These are phyloP conservation scores for Rhagologus leucostigma DNA, from an alignment of 2,113 vertebrate genomes.

Conservation along the genomic window DNA sequence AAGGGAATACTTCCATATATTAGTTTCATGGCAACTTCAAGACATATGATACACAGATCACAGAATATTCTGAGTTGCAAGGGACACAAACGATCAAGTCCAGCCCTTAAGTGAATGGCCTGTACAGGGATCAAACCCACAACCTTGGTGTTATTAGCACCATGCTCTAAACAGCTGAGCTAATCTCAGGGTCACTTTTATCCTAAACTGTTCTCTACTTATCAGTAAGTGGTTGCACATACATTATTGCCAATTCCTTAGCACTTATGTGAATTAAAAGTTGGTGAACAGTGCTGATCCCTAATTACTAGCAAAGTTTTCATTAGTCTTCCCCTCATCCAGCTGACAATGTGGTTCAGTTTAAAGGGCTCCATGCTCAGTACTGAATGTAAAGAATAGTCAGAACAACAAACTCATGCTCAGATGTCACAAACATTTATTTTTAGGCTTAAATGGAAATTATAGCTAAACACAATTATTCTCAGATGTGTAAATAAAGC, in stretches of 20 bases:
- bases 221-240: not conserved
- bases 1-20: not conserved
- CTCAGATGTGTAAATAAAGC: not conserved
- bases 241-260: not conserved
- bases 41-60: not conserved
- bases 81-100: accelerated
- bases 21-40: not conserved
- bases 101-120: not conserved
- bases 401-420: not conserved
- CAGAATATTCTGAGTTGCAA: not conserved
- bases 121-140: not conserved
- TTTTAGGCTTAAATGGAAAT: not conserved
- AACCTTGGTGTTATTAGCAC: not conserved
- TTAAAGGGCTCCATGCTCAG: not conserved
- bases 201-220: not conserved
- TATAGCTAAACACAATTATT: not conserved
- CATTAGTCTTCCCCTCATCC: not conserved
- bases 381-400: not conserved
- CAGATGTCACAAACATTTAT: not conserved
- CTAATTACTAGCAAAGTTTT: not conserved
- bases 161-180: not conserved
- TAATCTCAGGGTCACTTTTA: not conserved
- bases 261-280: not conserved
- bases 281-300: not conserved
- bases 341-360: not conserved